Percentiles rank a stretch among this genome's conserved stretches.
Evolutionary conservation across 2,888 invertebrate species (phyloP).

Genomic region (Melipona beecheii): DNA sequence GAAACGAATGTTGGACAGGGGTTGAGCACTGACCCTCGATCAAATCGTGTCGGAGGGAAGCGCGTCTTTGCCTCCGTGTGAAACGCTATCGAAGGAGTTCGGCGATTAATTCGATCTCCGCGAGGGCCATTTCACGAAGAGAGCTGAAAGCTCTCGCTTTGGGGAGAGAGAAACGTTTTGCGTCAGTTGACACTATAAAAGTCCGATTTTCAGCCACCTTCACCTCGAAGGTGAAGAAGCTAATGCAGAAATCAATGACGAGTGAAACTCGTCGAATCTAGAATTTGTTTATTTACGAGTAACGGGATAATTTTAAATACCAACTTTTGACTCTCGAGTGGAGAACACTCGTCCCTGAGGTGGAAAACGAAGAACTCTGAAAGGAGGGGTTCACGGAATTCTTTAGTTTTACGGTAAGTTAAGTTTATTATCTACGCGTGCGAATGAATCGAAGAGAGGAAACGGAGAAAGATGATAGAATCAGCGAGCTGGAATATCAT

Average conservation of each 20-base stretch:
- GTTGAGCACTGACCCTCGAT: not conserved
- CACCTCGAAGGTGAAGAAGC: too few relatives aligned
- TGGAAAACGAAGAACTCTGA: too few relatives aligned
- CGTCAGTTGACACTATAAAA: not conserved
- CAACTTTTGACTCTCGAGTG: too few relatives aligned
- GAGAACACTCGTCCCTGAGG: too few relatives aligned
- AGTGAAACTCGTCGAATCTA: not conserved
- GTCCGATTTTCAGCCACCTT: not conserved
- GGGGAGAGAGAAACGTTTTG: not conserved
- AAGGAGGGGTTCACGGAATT: too few relatives aligned
- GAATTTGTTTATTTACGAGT: too few relatives aligned
- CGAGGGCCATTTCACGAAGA: not conserved
- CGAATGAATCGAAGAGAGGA: not conserved
- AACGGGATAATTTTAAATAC: too few relatives aligned
- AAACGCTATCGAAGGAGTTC: slow-evolving; percentile 14
- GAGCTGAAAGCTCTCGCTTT: not conserved
- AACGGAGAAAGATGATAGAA: slow-evolving; percentile 1
- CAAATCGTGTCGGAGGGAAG: not conserved
- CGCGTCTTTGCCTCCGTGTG: not conserved
- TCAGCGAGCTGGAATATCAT: slow-evolving; percentile 23
- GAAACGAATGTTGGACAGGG: slow-evolving; percentile 29
- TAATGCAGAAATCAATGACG: not conserved
- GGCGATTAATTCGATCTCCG: not conserved
- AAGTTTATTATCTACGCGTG: not conserved
- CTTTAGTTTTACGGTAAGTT: not conserved